Percentiles rank a stretch among this genome's conserved stretches.
phyloP scores from a whole-genome alignment of 2,797 vertebrate genomes.

The Tympanoctomys barrerae region DNA sequence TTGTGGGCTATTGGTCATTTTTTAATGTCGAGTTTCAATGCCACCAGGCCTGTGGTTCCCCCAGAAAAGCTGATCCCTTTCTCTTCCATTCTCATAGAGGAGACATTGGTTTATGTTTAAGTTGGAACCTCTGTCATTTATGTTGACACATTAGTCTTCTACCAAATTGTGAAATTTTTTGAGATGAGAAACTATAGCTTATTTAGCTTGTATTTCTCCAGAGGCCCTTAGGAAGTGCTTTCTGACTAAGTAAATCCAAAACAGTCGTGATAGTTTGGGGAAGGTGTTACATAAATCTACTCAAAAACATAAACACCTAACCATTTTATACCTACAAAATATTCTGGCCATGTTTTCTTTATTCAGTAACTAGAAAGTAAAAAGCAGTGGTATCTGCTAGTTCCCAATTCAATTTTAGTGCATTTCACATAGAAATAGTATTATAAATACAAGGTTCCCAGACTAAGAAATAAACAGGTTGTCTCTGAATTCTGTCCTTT shows the following conservation, averaged over 20 bases:
- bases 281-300: constrained; percentile 30
- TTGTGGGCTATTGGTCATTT: background rate
- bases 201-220: constrained; percentile 44
- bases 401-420: constrained; percentile 37
- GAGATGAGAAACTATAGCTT: background rate
- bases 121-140: constrained; percentile 11
- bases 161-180: background rate
- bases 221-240: background rate
- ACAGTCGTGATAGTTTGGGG: constrained; percentile 28
- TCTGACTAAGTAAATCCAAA: constrained; percentile 56
- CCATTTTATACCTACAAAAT: constrained; percentile 19
- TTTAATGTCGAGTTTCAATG: background rate
- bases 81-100: background rate
- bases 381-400: background rate
- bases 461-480: constrained; percentile 38
- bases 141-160: constrained; percentile 6
- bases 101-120: constrained; percentile 7
- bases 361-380: background rate
- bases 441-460: constrained; percentile 17
- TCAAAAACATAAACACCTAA: constrained; percentile 38
- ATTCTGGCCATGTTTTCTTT: constrained; percentile 13
- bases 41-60: constrained; percentile 8
- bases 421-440: constrained; percentile 24
- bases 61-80: background rate
- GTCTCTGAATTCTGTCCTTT: constrained; percentile 47